Evolutionary conservation across 2,888 invertebrate genomes (phyloP).

Genomic region (Drosophila lutescens): DNA sequence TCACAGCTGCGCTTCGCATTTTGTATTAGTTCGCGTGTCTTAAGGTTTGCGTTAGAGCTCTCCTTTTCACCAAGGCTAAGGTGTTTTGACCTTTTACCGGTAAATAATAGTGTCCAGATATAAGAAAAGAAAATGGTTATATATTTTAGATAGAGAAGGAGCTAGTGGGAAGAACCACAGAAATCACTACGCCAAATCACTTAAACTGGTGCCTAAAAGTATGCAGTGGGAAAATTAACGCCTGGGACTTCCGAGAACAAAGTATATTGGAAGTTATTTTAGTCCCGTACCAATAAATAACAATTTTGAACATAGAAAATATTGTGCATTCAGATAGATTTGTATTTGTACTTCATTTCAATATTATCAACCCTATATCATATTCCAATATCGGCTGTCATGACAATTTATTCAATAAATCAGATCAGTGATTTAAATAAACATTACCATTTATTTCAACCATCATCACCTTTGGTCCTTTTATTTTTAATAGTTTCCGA

Average conservation of each 20-base stretch:
- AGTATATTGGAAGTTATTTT: too few relatives aligned
- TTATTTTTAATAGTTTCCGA: not conserved
- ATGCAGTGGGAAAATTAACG: not conserved
- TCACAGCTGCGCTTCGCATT: slow-evolving; percentile 39
- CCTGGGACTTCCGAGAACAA: too few relatives aligned
- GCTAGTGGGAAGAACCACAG: too few relatives aligned
- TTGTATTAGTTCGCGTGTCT: slow-evolving; percentile 58
- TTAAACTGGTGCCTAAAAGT: too few relatives aligned
- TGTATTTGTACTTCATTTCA: not conserved
- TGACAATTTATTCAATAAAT: not conserved
- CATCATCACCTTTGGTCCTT: not conserved
- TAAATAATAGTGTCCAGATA: slow-evolving; percentile 5
- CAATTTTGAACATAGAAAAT: too few relatives aligned
- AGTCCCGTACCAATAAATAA: too few relatives aligned
- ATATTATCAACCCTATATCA: not conserved
- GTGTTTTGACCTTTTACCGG: slow-evolving; percentile 25
- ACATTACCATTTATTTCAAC: not conserved
- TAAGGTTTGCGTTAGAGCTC: slow-evolving; percentile 16
- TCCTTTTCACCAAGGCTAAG: slow-evolving; percentile 20
- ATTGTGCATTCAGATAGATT: too few relatives aligned
- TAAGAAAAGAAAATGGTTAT: not conserved
- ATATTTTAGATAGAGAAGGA: too few relatives aligned
- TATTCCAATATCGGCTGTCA: not conserved
- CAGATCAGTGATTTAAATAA: not conserved
- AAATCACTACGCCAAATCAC: too few relatives aligned